These are phyloP conservation scores for Caenorhabditis panamensis DNA, from an alignment of 2,888 invertebrate species.

Conservation along the genomic window DNA sequence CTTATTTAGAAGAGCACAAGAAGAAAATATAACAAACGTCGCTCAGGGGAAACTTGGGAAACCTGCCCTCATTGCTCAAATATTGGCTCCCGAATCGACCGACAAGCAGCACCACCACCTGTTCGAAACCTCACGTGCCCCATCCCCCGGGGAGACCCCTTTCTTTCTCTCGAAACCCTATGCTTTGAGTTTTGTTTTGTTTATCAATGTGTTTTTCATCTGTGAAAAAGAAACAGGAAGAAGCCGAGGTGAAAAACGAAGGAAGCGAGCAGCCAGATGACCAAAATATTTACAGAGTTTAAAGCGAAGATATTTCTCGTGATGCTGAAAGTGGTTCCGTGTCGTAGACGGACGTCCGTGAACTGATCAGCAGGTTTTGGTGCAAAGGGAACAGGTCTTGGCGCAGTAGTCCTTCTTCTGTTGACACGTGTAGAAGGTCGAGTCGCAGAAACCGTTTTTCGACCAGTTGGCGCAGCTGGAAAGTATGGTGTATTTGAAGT, in stretches of 20 bases:
- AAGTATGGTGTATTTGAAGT: too few relatives aligned
- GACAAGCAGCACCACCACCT: too few relatives aligned
- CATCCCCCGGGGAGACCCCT: constrained; percentile 28
- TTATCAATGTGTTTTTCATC: not conserved
- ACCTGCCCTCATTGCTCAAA: constrained; percentile 18
- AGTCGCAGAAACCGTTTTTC: constrained; percentile 53
- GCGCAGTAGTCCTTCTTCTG: constrained; percentile 50
- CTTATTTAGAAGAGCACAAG: too few relatives aligned
- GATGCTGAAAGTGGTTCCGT: constrained; percentile 15
- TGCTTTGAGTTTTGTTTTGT: not conserved
- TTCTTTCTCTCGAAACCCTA: constrained; percentile 12
- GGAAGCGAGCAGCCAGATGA: constrained; percentile 38
- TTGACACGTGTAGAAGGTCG: constrained; percentile 44
- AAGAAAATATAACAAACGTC: too few relatives aligned
- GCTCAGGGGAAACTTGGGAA: not conserved
- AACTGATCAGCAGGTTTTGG: constrained; percentile 26
- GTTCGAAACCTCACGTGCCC: too few relatives aligned
- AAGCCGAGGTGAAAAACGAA: constrained; percentile 50
- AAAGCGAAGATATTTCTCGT: constrained; percentile 39
- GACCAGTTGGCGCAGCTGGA: constrained; percentile 52
- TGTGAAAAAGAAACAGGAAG: constrained; percentile 39
- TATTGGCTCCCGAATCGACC: constrained; percentile 37
- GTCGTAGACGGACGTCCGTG: not conserved
- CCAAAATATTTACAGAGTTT: constrained; percentile 56
- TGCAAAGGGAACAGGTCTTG: constrained; percentile 46